Conservation (phyloP, 2,888 invertebrate genomes). For the Calameuta pallipes region DNA sequence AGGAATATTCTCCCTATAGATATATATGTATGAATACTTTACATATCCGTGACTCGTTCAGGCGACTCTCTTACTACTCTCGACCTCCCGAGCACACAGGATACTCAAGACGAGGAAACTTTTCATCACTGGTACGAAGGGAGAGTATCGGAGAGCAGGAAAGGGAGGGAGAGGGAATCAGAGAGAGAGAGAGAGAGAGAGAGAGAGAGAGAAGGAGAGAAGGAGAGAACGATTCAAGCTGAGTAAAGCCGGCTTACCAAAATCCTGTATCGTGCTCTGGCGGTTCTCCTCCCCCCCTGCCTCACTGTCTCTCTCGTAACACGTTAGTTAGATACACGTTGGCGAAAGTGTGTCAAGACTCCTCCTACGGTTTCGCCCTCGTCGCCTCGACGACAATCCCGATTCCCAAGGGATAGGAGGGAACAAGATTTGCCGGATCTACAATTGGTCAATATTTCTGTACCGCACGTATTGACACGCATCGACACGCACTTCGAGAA, state of each 20-base stretch:
- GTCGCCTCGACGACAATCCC: not conserved
- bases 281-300: not conserved
- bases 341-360: conserved; percentile 3
- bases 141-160: not conserved
- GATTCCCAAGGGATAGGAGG: conserved; percentile 4
- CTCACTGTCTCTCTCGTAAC: not conserved
- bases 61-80: not conserved
- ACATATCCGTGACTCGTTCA: no score
- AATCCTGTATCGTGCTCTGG: not conserved
- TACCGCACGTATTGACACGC: not conserved
- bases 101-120: not conserved
- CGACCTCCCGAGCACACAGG: not conserved
- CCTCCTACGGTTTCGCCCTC: conserved; percentile 5
- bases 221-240: not conserved
- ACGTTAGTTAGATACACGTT: not conserved
- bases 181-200: no score
- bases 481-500: not conserved
- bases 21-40: no score
- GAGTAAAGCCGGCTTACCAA: not conserved
- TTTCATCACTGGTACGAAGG: not conserved
- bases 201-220: no score
- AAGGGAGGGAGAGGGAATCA: no score
- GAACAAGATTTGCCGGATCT: not conserved
- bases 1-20: no score
- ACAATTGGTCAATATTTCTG: not conserved